phyloP scores from a whole-genome alignment of 1,140 invertebrate genomes.

The Steinernema khuongi region DNA sequence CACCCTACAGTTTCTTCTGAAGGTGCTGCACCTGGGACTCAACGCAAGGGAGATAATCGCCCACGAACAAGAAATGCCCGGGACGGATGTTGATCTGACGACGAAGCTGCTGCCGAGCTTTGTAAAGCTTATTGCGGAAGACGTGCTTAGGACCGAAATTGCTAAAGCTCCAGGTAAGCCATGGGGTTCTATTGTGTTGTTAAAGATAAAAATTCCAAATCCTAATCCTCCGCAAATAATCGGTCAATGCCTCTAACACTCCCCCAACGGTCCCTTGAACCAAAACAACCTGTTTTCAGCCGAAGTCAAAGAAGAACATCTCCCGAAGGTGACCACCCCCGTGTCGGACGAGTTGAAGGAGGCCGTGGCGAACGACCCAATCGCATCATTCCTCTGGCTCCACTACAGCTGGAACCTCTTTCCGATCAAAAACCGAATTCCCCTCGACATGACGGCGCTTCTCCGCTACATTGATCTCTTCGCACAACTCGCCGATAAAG shows the following conservation, averaged over 20 bases:
- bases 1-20: neutral
- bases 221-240: no score
- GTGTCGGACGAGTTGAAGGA: neutral
- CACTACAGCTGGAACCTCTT: slow-evolving; percentile 10
- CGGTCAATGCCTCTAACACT: no score
- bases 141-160: neutral
- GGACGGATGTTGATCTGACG: neutral
- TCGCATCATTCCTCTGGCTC: neutral
- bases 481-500: neutral
- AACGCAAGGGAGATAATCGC: neutral
- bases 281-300: neutral
- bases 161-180: neutral
- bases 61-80: neutral
- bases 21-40: neutral
- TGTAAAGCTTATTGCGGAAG: neutral
- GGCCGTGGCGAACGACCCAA: neutral
- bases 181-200: no score
- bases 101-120: neutral
- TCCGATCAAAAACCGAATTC: neutral
- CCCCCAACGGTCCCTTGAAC: neutral
- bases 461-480: neutral
- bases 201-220: neutral
- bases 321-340: neutral
- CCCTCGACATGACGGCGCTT: neutral
- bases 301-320: neutral